Conservation (phyloP, 2,888 invertebrate genomes). For the Fragum sueziense region DNA sequence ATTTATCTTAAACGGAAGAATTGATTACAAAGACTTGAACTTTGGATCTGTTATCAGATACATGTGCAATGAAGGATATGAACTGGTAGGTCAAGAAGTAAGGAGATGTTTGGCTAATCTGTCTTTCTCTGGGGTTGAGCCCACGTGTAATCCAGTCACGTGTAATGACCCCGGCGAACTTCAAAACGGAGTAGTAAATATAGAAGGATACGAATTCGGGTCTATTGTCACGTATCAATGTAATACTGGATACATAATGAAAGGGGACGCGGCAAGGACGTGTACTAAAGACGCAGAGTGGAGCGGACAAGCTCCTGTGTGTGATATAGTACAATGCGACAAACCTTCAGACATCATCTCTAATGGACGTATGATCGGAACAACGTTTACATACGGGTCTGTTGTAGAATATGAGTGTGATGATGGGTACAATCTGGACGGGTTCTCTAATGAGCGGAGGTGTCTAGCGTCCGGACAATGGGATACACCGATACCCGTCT, state of each 20-base stretch:
- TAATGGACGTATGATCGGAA: slow-evolving; percentile 64
- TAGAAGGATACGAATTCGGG: slow-evolving; percentile 49
- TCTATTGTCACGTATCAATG: slow-evolving; percentile 60
- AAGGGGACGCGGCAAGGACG: slow-evolving; percentile 50
- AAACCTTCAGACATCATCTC: slow-evolving; percentile 62
- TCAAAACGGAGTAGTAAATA: slow-evolving; percentile 59
- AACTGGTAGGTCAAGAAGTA: slow-evolving; percentile 67
- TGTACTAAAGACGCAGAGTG: slow-evolving; percentile 67
- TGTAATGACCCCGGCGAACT: slow-evolving; percentile 63
- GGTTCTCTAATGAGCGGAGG: slow-evolving; percentile 54
- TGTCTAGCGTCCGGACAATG: slow-evolving; percentile 76
- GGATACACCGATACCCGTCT: slow-evolving; percentile 71
- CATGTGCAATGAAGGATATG: slow-evolving; percentile 76
- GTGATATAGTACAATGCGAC: slow-evolving; percentile 67
- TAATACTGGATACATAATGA: slow-evolving; percentile 64
- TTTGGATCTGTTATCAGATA: slow-evolving; percentile 68
- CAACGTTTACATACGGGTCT: slow-evolving; percentile 67
- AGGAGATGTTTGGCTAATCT: slow-evolving; percentile 70
- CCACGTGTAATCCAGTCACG: slow-evolving; percentile 63
- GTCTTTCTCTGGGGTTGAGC: slow-evolving; percentile 67
- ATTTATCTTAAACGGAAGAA: slow-evolving; percentile 82
- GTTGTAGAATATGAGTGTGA: slow-evolving; percentile 74
- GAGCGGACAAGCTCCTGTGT: slow-evolving; percentile 65
- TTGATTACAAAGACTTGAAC: slow-evolving; percentile 75
- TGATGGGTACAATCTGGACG: slow-evolving; percentile 70